phyloP scores from a whole-genome alignment of 2,888 invertebrate species.

The Drosophila affinis region DNA sequence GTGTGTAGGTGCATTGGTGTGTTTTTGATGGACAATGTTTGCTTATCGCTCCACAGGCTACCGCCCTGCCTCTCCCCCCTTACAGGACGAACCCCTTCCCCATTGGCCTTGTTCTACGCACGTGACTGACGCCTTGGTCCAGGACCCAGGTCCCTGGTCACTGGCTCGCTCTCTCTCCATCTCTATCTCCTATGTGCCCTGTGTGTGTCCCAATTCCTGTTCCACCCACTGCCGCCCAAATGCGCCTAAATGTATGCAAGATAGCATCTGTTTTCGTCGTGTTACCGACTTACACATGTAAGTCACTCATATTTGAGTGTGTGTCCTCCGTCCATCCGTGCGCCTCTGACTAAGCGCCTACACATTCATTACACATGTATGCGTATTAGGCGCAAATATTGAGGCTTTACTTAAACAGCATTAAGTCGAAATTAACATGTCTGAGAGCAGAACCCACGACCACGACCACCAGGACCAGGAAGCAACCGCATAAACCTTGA shows the following conservation, averaged over 20 bases:
- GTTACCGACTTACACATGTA: constrained; percentile 78
- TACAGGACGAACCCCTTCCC: background rate
- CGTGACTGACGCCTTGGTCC: constrained; percentile 66
- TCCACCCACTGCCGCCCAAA: constrained; percentile 10
- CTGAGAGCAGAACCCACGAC: constrained; percentile 54
- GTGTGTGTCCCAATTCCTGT: constrained; percentile 4
- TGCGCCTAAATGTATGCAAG: constrained; percentile 72
- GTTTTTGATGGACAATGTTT: constrained; percentile 77
- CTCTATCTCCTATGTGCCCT: background rate
- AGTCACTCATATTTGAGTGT: constrained; percentile 68
- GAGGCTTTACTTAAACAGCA: constrained; percentile 78
- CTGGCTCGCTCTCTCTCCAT: background rate
- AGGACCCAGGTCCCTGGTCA: background rate
- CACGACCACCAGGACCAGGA: constrained; percentile 32
- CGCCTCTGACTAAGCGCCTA: constrained; percentile 64
- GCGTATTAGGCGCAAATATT: constrained; percentile 80
- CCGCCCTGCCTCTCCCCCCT: background rate
- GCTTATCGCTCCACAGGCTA: constrained; percentile 65
- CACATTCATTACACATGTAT: constrained; percentile 76
- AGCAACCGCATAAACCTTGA: background rate
- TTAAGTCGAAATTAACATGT: constrained; percentile 78
- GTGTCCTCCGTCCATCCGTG: constrained; percentile 7
- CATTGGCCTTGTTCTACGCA: constrained; percentile 39
- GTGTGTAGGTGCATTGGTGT: constrained; percentile 59
- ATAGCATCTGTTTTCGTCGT: constrained; percentile 79